phyloP scores from a whole-genome alignment of 2,797 vertebrate genomes.

The Ficedula albicollis region DNA sequence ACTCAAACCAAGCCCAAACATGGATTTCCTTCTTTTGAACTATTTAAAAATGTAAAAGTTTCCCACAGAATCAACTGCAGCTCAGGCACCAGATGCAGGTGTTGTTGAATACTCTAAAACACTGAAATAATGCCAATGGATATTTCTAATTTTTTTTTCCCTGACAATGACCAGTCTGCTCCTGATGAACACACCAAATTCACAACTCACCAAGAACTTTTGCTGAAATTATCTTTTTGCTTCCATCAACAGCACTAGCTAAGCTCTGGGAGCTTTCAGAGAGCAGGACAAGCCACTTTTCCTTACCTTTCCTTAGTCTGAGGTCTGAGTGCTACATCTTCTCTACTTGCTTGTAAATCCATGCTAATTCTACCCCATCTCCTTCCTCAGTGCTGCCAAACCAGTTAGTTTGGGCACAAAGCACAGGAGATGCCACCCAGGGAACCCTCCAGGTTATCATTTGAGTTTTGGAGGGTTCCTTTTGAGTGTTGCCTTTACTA shows the following conservation, averaged over 20 bases:
- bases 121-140: neutral
- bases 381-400: neutral
- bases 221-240: neutral
- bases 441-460: neutral
- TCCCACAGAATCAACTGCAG: neutral
- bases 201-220: rapidly evolving
- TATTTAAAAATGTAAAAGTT: neutral
- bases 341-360: neutral
- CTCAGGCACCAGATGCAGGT: neutral
- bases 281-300: neutral
- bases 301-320: neutral
- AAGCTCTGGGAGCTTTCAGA: neutral
- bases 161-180: neutral
- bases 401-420: neutral
- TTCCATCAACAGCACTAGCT: neutral
- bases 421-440: neutral
- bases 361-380: neutral
- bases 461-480: neutral
- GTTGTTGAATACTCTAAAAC: neutral
- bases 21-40: rapidly evolving
- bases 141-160: neutral
- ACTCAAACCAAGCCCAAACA: rapidly evolving
- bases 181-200: neutral
- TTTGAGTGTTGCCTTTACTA: neutral
- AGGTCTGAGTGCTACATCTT: neutral